Conservation (phyloP, 2,888 invertebrate genomes). For the Leptinotarsa juncta region DNA sequence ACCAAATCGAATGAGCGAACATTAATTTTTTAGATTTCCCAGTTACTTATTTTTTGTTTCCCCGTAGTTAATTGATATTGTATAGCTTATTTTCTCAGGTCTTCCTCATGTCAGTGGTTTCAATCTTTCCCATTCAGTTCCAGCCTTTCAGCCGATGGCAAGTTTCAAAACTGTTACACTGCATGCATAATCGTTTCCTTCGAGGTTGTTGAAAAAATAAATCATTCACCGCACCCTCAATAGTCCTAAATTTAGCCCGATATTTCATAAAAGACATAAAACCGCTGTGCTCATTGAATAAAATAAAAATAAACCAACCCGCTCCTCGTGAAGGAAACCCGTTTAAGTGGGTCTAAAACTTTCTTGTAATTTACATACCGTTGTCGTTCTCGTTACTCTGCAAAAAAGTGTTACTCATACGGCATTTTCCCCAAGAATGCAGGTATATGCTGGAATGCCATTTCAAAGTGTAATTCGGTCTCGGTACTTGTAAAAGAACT, state of each 20-base stretch:
- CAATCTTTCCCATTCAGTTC: too few relatives aligned
- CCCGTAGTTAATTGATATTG: too few relatives aligned
- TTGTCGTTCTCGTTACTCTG: conserved; percentile 14
- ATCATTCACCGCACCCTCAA: not conserved
- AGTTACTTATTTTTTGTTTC: too few relatives aligned
- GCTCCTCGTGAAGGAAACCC: conserved; percentile 6
- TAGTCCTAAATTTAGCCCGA: not conserved
- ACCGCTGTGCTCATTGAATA: not conserved
- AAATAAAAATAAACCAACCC: conserved; percentile 10
- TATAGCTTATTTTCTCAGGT: too few relatives aligned
- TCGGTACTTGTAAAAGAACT: conserved; percentile 9
- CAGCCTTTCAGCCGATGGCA: too few relatives aligned
- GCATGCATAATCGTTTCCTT: too few relatives aligned
- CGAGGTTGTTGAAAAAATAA: too few relatives aligned
- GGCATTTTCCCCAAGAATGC: conserved; percentile 16
- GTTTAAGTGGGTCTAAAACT: conserved; percentile 22
- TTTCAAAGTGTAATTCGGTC: conserved; percentile 17
- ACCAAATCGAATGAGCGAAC: too few relatives aligned
- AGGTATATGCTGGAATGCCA: not conserved
- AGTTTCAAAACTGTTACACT: too few relatives aligned
- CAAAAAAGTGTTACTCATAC: conserved; percentile 17
- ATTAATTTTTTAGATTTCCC: too few relatives aligned
- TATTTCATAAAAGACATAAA: not conserved
- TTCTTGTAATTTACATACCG: conserved; percentile 22
- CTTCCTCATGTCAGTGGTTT: too few relatives aligned